These are phyloP conservation scores for Thamnaconus septentrionalis DNA, from an alignment of 2,113 vertebrate species.

Conservation along the genomic window DNA sequence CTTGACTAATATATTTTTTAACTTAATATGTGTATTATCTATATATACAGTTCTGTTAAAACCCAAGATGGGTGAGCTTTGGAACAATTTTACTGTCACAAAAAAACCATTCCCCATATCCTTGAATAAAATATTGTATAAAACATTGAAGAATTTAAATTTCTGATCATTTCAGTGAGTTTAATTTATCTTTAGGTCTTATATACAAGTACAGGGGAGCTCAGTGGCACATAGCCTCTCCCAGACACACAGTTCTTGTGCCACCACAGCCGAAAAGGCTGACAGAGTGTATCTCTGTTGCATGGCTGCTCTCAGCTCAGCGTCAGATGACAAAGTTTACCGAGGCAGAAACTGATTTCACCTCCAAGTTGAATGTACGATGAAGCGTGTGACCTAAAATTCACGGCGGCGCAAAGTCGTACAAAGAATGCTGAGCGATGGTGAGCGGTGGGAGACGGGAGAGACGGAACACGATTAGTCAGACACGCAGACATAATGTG, in stretches of 20 bases:
- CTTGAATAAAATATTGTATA: no score
- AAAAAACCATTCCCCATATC: no score
- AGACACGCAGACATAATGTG: background rate
- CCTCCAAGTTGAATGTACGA: conserved; percentile 41
- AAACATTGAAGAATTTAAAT: no score
- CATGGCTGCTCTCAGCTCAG: conserved; percentile 24
- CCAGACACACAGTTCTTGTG: conserved; percentile 6
- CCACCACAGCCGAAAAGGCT: background rate
- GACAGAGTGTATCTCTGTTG: background rate
- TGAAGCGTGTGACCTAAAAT: conserved; percentile 66
- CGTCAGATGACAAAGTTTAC: conserved; percentile 27
- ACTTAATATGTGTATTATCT: no score
- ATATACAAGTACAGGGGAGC: no score
- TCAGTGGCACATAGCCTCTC: background rate
- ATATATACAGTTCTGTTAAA: no score
- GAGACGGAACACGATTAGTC: conserved; percentile 10
- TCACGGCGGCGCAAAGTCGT: conserved; percentile 29
- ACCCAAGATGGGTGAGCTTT: no score
- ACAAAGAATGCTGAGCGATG: conserved; percentile 44
- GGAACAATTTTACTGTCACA: no score
- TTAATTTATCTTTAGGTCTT: no score
- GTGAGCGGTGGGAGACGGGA: conserved; percentile 9
- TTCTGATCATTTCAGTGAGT: no score
- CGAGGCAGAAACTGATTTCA: conserved; percentile 50
- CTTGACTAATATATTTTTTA: no score